Base-by-base conservation (phyloP, 2,888 invertebrate species). In the Tachina grossa region DNA sequence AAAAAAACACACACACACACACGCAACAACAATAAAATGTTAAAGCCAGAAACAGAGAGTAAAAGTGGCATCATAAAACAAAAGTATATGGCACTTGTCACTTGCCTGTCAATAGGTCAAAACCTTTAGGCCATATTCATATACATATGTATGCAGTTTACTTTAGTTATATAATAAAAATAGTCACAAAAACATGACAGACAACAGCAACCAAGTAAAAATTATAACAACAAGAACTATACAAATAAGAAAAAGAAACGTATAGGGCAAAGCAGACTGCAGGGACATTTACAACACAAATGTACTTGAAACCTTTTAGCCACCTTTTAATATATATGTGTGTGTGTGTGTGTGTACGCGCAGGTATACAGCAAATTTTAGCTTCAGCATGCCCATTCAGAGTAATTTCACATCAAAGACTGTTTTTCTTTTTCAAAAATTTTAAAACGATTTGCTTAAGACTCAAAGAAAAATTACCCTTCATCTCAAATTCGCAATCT, bases 21-120 rank as follows among this genome's bases (percentile, higher is more conserved):
- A 22, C 22, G 31, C 3, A 31, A 55, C 13, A 45, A 71, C 4
- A 55, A 19, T 3, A 47, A 47, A 14, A 11, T 55, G 19, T 11
- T 57, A 43, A 63, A 16, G 53, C 19, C 31, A 41, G 47, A 55
- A 31, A 47, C 14, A 66, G 39, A 72, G 68, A 68, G 68, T 75
- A 69, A 61, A 63, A 74, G 80, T 72, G 16, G 79, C 41, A 49
- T 11, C 49, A 61, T 57, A 19, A 22, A 66, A 85, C 63, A 66
- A 79, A 82, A 63, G 39, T 66, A 10, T 49, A 66, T 49, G 66
- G 19, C 75, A 71, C 79, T 85, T 83, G 71, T 83, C 82, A 83
- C 82, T 79, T 85, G 83, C 76, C 79, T 85, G 85, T 80, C 85
- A 85, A 85, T 85, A 80, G 85, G 85, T 85, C 75, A 79, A 80